Conservation (phyloP, 2,113 vertebrate species). For the Rhadina sibilatrix region DNA sequence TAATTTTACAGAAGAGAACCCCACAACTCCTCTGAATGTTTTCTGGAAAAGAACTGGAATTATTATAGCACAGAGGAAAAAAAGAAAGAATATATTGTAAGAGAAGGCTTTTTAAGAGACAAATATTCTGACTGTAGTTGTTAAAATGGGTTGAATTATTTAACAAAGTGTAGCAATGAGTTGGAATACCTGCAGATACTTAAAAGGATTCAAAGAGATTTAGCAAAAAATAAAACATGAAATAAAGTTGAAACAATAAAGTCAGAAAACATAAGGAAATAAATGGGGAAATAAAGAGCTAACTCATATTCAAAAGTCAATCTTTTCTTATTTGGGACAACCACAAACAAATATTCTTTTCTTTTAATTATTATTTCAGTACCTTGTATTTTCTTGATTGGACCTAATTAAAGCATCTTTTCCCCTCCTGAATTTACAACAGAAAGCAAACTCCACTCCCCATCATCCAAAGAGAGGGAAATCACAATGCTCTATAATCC, state of each 20-base stretch:
- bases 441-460: neutral
- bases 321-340: neutral
- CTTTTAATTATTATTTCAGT: neutral
- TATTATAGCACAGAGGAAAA: neutral
- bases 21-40: neutral
- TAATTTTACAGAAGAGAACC: neutral
- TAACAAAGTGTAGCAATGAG: neutral
- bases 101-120: neutral
- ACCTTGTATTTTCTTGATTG: neutral
- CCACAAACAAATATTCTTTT: neutral
- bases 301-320: neutral
- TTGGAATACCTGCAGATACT: neutral
- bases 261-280: neutral
- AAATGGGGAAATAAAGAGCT: neutral
- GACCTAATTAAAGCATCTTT: neutral
- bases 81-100: neutral
- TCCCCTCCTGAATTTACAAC: neutral
- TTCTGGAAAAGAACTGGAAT: neutral
- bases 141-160: neutral
- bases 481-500: slow-evolving; percentile 28
- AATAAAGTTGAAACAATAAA: neutral
- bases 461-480: neutral
- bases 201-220: neutral
- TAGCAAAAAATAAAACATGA: neutral
- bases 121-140: neutral